Conservation (phyloP, 2,113 vertebrate species). For the Lagenorhynchus albirostris region DNA sequence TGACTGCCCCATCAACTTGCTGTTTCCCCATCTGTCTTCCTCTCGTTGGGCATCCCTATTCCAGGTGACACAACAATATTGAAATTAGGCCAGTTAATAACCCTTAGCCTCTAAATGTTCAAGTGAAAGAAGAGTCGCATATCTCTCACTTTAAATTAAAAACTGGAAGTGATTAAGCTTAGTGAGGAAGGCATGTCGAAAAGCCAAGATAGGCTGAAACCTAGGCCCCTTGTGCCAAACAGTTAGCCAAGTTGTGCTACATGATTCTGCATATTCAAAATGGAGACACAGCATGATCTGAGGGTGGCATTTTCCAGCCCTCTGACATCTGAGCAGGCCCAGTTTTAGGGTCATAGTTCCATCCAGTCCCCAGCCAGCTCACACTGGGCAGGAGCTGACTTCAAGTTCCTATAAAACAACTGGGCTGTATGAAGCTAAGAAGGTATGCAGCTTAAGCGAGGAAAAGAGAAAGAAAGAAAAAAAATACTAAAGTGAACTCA, state of each 20-base stretch:
- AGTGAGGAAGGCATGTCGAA: background rate
- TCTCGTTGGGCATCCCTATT: background rate
- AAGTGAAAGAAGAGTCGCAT: background rate
- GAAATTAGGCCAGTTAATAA: background rate
- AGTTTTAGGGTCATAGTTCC: background rate
- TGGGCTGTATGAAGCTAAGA: background rate
- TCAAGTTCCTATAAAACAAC: background rate
- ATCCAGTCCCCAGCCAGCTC: background rate
- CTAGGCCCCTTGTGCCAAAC: background rate
- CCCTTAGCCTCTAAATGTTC: background rate
- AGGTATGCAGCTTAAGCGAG: background rate
- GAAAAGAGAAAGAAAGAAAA: background rate
- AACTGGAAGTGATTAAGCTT: background rate
- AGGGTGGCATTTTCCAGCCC: background rate
- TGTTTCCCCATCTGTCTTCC: background rate
- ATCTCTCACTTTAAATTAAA: background rate
- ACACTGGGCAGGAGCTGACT: background rate
- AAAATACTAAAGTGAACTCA: background rate
- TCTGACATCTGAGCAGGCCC: background rate
- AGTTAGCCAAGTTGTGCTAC: background rate
- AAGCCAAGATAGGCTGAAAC: background rate
- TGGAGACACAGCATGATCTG: background rate
- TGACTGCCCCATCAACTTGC: background rate
- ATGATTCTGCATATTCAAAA: background rate
- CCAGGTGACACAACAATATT: background rate